Conservation (phyloP, 2,797 vertebrate species). For the Xyrichtys novacula region DNA sequence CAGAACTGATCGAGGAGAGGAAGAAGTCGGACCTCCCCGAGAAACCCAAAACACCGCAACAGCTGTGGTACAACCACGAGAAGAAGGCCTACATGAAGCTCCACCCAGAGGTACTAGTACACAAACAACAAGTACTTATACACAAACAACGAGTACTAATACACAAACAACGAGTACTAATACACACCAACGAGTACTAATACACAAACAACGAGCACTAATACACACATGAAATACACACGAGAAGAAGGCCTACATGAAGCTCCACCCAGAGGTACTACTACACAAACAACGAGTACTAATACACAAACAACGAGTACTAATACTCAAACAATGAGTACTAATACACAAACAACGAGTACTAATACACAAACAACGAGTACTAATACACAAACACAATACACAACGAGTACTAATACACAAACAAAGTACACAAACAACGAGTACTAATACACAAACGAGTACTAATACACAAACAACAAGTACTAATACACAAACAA, state of each 20-base stretch:
- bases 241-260: slow-evolving; percentile 88
- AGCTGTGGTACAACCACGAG: slow-evolving; percentile 89
- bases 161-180: background rate
- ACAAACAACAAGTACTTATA: slow-evolving; percentile 5
- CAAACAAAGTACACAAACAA: no score
- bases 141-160: background rate
- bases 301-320: slow-evolving; percentile 12
- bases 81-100: slow-evolving; percentile 88
- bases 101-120: slow-evolving; percentile 81
- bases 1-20: slow-evolving; percentile 85
- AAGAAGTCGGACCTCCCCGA: slow-evolving; percentile 88
- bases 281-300: background rate
- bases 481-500: slow-evolving; percentile 6
- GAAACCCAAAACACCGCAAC: slow-evolving; percentile 88
- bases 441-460: slow-evolving; percentile 8
- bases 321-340: background rate
- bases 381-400: slow-evolving; percentile 11
- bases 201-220: background rate
- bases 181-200: slow-evolving; percentile 3
- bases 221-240: slow-evolving; percentile 64
- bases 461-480: slow-evolving; percentile 52
- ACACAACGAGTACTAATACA: background rate
- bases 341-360: slow-evolving; percentile 59
- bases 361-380: slow-evolving; percentile 1
- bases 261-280: slow-evolving; percentile 85